These are phyloP conservation scores for Dicentrarchus labrax DNA, from an alignment of 2,113 vertebrate species.

Conservation along the genomic window DNA sequence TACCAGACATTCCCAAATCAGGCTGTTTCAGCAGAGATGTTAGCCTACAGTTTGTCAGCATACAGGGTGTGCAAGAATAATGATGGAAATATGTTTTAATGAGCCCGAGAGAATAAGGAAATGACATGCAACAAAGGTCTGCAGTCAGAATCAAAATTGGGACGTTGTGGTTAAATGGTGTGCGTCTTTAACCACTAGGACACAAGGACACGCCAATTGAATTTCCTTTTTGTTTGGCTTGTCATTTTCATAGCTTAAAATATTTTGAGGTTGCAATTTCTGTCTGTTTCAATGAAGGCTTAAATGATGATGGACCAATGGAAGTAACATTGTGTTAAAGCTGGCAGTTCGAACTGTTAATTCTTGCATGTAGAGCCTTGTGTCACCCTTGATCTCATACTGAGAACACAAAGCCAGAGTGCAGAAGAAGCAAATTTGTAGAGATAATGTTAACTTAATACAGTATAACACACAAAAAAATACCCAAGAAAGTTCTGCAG, in stretches of 20 bases:
- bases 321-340: constrained; percentile 27
- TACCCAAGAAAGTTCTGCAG: constrained; percentile 2
- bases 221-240: constrained; percentile 28
- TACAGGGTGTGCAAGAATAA: background rate
- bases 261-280: constrained; percentile 30
- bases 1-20: constrained; percentile 45
- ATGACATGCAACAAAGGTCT: constrained; percentile 1
- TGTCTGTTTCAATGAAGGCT: constrained; percentile 25
- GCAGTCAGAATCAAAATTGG: constrained; percentile 14
- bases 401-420: constrained; percentile 26
- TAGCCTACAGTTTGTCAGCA: constrained; percentile 14
- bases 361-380: constrained; percentile 26
- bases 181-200: constrained; percentile 6
- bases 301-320: constrained; percentile 18
- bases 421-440: constrained; percentile 26
- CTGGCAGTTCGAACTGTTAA: constrained; percentile 36
- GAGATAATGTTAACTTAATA: constrained; percentile 18
- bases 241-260: constrained; percentile 28
- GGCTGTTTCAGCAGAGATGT: constrained; percentile 32
- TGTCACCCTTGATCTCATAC: constrained; percentile 39
- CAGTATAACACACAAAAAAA: background rate
- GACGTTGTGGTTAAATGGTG: background rate
- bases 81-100: constrained; percentile 12
- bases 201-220: constrained; percentile 12
- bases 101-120: background rate